Evolutionary conservation across 2,888 invertebrate species (phyloP).

Genomic region (Lochmaea crataegi): DNA sequence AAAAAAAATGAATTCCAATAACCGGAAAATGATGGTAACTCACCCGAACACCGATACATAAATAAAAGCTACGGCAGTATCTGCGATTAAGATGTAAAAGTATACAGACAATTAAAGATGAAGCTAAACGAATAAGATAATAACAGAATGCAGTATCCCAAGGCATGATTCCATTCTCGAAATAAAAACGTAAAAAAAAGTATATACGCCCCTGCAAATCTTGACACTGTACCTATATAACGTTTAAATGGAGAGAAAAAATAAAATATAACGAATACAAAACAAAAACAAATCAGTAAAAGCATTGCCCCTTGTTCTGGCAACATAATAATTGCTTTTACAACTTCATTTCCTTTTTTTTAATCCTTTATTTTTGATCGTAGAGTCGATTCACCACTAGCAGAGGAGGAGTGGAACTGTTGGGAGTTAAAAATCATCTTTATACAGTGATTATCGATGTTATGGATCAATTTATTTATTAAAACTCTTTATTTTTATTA

Average conservation of each 20-base stretch:
- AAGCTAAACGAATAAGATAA: slow-evolving; percentile 58
- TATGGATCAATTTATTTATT: slow-evolving; percentile 20
- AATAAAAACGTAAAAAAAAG: slow-evolving; percentile 46
- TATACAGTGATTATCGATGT: slow-evolving; percentile 24
- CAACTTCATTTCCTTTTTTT: slow-evolving; percentile 42
- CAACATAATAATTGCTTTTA: slow-evolving; percentile 50
- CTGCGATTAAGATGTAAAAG: slow-evolving; percentile 54
- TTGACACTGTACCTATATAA: slow-evolving; percentile 47
- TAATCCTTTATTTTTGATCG: slow-evolving; percentile 40
- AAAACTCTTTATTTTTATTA: background rate
- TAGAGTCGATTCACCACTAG: slow-evolving; percentile 39
- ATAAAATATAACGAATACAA: slow-evolving; percentile 35
- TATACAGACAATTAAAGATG: slow-evolving; percentile 55
- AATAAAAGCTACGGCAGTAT: slow-evolving; percentile 36
- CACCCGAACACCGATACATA: slow-evolving; percentile 23
- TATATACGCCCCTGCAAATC: slow-evolving; percentile 53
- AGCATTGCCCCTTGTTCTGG: slow-evolving; percentile 45
- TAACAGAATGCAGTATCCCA: slow-evolving; percentile 55
- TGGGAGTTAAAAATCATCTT: slow-evolving; percentile 16
- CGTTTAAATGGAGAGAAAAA: slow-evolving; percentile 33
- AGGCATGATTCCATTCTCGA: slow-evolving; percentile 51
- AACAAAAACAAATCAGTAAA: slow-evolving; percentile 41
- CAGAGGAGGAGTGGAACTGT: slow-evolving; percentile 22
- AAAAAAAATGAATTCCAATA: background rate
- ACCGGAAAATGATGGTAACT: slow-evolving; percentile 26